Base-by-base conservation (phyloP, 2,113 vertebrate genomes). In the Melozone crissalis region DNA sequence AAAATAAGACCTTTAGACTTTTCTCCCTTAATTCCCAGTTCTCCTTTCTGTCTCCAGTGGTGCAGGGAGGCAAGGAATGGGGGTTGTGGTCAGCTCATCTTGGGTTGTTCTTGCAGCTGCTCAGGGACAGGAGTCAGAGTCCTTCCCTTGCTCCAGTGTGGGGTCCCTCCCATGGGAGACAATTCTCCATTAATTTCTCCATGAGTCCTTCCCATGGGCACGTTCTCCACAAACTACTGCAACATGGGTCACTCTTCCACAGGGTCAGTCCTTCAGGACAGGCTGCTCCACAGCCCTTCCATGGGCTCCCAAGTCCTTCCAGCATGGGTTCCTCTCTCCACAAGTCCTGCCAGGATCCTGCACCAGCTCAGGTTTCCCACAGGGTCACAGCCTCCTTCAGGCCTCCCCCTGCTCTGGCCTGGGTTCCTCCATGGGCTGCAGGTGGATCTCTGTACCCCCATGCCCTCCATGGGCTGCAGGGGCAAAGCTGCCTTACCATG, bases 151-250 rank as follows among this genome's bases (percentile, higher is more conserved):
- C 49, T 67, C 49, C 61, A 35, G 24, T 1, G 0, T 15, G 37
- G 31, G 24, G 11, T 35, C 30, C 43, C 18, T 81, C 35, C 44
- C 35, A 9, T 41, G 14, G 35, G 54, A 49, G 28, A 52, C 44
- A 71, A 10, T n/a, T 71, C 24, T 43, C 55, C 31, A 13, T 0
- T 0, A 30, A 20, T 14, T 71, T 61, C 31, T 61, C 46, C 0
- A 0, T 24, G 31, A 52, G 31, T 43, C 66, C 31, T 51, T 83
- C 37, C 79, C 55, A 30, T 23, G 30, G 44, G 7, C 24, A 15
- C 1, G 0, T 35, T 61, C 37, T 51, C 20, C 67, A 52, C 46
- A 26, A 20, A 44, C 26, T 71, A 13, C 66, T 83, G 46, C 46
- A 43, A 4, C 1, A 0, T 30, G 47, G 37, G 15, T 35, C 57